A percentile compares a stretch with the other conserved stretches of the same genome.
Evolutionary conservation across 92 coral and sea anemone species (phyloP).

Genomic region (Siderastrea siderea): DNA sequence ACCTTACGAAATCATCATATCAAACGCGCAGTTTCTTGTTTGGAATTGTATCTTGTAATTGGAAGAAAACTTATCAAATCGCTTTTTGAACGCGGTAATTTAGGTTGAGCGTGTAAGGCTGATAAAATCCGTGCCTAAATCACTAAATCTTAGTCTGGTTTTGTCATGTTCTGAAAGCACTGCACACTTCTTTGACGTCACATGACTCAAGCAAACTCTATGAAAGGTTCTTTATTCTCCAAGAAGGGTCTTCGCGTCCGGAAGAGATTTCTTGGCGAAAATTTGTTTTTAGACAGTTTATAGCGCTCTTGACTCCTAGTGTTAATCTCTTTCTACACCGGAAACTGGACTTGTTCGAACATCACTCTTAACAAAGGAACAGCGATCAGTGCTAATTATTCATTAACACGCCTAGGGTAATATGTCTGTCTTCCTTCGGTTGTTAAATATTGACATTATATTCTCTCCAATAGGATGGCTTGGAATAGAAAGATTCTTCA

Average conservation of each 20-base stretch:
- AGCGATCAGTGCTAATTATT: slow-evolving; percentile 91
- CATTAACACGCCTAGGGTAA: slow-evolving; percentile 70
- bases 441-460: slow-evolving; percentile 41
- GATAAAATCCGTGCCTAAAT: background rate
- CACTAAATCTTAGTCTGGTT: background rate
- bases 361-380: slow-evolving; percentile 89
- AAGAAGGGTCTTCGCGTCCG: slow-evolving; percentile 18
- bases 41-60: background rate
- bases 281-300: slow-evolving; percentile 52
- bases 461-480: background rate
- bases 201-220: slow-evolving; percentile 8
- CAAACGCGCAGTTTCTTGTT: background rate
- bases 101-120: background rate
- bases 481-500: background rate
- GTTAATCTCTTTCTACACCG: slow-evolving; percentile 88
- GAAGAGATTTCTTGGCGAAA: slow-evolving; percentile 54
- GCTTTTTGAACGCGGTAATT: background rate
- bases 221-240: slow-evolving; percentile 43
- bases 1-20: slow-evolving; percentile 21
- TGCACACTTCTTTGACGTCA: slow-evolving; percentile 33
- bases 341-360: slow-evolving; percentile 95
- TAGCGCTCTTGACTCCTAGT: slow-evolving; percentile 72
- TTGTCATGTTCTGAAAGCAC: slow-evolving; percentile 31
- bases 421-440: slow-evolving; percentile 33
- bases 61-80: background rate